Evolutionary conservation across 2,888 invertebrate species (phyloP).

Genomic region (Polydrusus pterygomalis): DNA sequence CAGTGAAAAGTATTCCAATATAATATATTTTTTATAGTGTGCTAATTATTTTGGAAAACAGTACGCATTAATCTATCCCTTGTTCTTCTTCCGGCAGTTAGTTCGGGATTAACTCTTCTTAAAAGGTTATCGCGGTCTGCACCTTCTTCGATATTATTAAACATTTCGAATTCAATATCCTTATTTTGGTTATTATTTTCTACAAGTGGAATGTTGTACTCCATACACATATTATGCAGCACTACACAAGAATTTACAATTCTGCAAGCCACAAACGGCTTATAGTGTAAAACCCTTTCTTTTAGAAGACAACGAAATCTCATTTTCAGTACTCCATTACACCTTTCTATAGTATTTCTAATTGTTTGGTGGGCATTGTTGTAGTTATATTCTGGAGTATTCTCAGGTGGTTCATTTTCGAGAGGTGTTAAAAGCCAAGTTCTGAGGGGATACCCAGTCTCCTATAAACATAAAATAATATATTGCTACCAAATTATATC

Average conservation of each 20-base stretch:
- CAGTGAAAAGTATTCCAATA: no score
- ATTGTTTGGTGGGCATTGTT: not conserved
- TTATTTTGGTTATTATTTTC: not conserved
- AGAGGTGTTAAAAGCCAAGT: slow-evolving; percentile 41
- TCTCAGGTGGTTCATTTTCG: not conserved
- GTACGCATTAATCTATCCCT: not conserved
- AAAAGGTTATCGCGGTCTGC: not conserved
- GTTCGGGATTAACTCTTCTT: not conserved
- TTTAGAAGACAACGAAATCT: slow-evolving; percentile 50
- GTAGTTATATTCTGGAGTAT: not conserved
- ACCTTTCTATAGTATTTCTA: slow-evolving; percentile 24
- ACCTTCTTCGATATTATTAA: not conserved
- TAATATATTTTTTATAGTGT: no score
- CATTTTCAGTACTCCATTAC: slow-evolving; percentile 48
- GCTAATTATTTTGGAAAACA: not conserved
- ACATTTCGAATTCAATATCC: not conserved
- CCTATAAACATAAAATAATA: not conserved
- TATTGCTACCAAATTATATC: not conserved
- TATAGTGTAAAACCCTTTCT: slow-evolving; percentile 52
- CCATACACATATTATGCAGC: not conserved
- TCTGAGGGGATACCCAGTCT: slow-evolving; percentile 6
- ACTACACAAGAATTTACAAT: not conserved
- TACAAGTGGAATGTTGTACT: not conserved
- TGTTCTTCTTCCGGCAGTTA: not conserved
- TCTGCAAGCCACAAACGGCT: slow-evolving; percentile 14